Conservation (phyloP, 2,113 vertebrate species). For the Rhodinocichla rosea region DNA sequence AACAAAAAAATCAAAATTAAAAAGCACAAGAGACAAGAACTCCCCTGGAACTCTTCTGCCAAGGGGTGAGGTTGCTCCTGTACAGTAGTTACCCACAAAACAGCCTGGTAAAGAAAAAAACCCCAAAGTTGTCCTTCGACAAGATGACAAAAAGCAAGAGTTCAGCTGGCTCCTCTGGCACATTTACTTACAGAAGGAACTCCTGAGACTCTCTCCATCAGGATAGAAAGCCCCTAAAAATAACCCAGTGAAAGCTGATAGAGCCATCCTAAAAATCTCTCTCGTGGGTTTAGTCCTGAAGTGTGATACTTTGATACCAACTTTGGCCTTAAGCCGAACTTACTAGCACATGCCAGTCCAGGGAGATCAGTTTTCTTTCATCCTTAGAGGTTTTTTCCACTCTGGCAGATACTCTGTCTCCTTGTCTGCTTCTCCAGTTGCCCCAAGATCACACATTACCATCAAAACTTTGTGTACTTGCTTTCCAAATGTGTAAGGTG, state of each 20-base stretch:
- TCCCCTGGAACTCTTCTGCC: not conserved
- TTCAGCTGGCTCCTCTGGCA: accelerated
- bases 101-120: not conserved
- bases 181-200: not conserved
- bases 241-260: not conserved
- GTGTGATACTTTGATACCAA: not conserved
- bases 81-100: not conserved
- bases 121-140: accelerated
- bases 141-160: not conserved
- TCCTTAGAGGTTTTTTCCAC: not conserved
- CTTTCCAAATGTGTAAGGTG: not conserved
- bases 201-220: not conserved
- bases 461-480: not conserved
- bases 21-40: not conserved
- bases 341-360: not conserved
- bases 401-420: not conserved
- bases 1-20: not conserved
- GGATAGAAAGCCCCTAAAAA: not conserved
- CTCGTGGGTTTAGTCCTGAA: not conserved
- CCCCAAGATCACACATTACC: conserved; percentile 7
- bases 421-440: not conserved
- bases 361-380: conserved; percentile 14
- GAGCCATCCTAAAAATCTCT: not conserved
- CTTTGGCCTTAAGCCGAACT: not conserved
- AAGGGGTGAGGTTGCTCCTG: not conserved